Evolutionary conservation across 2,113 vertebrate genomes (phyloP), one percentile per base, ranked within the genome.

Genomic region (Patagioenas fasciata): DNA sequence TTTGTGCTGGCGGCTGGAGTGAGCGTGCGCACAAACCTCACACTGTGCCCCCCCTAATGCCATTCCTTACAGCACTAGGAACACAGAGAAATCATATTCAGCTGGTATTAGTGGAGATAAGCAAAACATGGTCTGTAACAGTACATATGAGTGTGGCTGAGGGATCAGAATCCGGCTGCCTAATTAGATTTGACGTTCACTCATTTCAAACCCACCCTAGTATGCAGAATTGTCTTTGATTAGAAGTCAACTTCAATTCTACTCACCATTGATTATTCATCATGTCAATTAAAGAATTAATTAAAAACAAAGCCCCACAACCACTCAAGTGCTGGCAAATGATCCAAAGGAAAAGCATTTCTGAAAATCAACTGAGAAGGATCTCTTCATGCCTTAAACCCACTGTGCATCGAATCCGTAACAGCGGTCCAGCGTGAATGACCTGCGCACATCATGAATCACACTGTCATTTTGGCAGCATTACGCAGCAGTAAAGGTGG

Each of bases 181-280:
- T 91, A 86, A 97, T 96, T 44, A 71, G 77, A 91, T 57, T n/a
- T 84, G 92, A 88, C 13, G 9, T 72, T 81, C 88, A 42, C 79
- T 92, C 57, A 91, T 92, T 92, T 94, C 91, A 79, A 89, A 81
- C 48, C 23, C 50, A 75, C 6, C 8, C 61, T 3, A 1, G 38
- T 85, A 85, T 24, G 91, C 66, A 85, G 72, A 89, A 89, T 80
- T 69, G 57, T 89, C 65, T 89, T 86, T 95, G 95, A 95, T 95
- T 93, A 81, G 61, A 87, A 95, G 89, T 89, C 94, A 91, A 28
- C 65, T 93, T 77, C 77, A 93, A 81, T 95, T 86, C 89, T 84
- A 64, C 69, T 79, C 80, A 91, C 67, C 61, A 61, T 34, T 40
- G 67, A 88, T 91, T 88, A 84, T 71, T 91, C 73, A 79, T 67